Percentiles rank a stretch among this genome's conserved stretches.
These are phyloP conservation scores for Mus spretus DNA, from an alignment of 2,797 vertebrate genomes.

Conservation along the genomic window DNA sequence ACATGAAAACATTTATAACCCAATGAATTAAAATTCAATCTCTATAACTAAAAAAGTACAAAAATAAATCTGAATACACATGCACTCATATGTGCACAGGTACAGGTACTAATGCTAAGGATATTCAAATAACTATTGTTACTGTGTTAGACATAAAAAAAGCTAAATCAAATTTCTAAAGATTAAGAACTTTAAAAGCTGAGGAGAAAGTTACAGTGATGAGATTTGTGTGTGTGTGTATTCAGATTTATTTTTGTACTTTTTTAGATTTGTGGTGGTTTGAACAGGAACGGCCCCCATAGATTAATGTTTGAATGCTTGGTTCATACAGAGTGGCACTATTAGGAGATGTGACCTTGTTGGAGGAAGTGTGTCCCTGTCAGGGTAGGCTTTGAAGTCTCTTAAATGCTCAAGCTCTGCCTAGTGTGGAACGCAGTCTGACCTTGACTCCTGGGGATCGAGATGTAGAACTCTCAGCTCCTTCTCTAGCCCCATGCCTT, in stretches of 20 bases:
- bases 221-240: background rate
- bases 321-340: background rate
- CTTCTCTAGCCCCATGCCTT: background rate
- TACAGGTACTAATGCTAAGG: background rate
- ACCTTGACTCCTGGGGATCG: background rate
- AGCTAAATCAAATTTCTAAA: conserved; percentile 26
- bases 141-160: conserved; percentile 7
- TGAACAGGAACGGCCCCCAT: background rate
- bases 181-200: conserved; percentile 26
- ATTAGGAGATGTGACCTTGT: background rate
- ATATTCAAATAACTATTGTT: conserved; percentile 24
- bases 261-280: background rate
- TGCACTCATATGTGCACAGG: background rate
- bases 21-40: conserved; percentile 60
- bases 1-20: conserved; percentile 24
- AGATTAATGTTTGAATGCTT: background rate
- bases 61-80: background rate
- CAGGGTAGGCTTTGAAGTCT: background rate
- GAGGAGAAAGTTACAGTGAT: conserved; percentile 35
- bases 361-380: background rate
- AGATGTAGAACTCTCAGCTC: background rate
- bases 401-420: background rate
- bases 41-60: background rate
- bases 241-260: too few relatives aligned
- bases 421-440: background rate